A percentile compares a stretch with the other conserved stretches of the same genome.
phyloP scores from a whole-genome alignment of 2,888 invertebrate genomes.

The Latrodectus elegans region DNA sequence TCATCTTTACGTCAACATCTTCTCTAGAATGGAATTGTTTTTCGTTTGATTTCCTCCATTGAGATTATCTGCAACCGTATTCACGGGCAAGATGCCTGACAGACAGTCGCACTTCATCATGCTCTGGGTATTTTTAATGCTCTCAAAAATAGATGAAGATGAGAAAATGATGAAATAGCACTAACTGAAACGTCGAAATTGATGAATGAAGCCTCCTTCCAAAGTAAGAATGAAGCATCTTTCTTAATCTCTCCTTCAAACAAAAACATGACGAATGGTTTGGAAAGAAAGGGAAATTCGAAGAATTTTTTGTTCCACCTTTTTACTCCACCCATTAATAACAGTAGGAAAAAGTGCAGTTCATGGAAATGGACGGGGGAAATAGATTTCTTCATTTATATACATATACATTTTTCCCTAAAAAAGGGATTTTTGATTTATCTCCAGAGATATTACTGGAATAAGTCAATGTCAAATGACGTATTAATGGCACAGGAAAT shows the following conservation, averaged over 20 bases:
- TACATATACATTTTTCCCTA: slow-evolving; percentile 21
- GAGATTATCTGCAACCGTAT: slow-evolving; percentile 1
- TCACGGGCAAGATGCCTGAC: slow-evolving; percentile 9
- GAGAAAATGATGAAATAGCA: slow-evolving; percentile 57
- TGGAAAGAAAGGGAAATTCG: slow-evolving; percentile 23
- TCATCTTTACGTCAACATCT: too few species aligned
- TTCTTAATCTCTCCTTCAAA: slow-evolving; percentile 38
- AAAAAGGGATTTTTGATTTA: slow-evolving; percentile 32
- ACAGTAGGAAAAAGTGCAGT: slow-evolving; percentile 14
- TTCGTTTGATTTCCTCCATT: neutral
- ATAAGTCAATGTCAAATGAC: slow-evolving; percentile 48
- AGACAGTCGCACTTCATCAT: slow-evolving; percentile 46
- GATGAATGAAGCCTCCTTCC: slow-evolving; percentile 33
- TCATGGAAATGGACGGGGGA: slow-evolving; percentile 32
- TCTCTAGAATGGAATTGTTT: neutral
- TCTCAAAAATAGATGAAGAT: slow-evolving; percentile 41
- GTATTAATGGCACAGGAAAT: slow-evolving; percentile 26
- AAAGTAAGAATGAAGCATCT: slow-evolving; percentile 9
- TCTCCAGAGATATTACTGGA: neutral
- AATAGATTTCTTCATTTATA: slow-evolving; percentile 32
- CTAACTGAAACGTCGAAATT: slow-evolving; percentile 40
- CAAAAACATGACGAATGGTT: slow-evolving; percentile 26
- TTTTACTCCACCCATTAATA: slow-evolving; percentile 14
- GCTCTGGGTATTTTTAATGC: neutral
- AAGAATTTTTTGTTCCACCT: neutral